phyloP scores from a whole-genome alignment of 2,797 vertebrate species.

The Pantherophis alleghaniensis region DNA sequence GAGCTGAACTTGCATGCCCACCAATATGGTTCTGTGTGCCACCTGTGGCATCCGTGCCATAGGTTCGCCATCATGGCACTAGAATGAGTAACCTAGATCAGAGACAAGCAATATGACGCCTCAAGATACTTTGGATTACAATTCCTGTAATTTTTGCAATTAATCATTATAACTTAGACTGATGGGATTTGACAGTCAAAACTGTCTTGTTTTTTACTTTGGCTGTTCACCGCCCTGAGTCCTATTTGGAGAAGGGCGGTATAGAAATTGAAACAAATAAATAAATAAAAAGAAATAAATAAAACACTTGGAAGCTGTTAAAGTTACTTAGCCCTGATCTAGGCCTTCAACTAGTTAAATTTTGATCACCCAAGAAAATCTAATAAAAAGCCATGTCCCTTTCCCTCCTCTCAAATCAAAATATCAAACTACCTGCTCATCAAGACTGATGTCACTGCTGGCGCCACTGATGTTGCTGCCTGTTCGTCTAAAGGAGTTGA shows the following conservation, averaged over 20 bases:
- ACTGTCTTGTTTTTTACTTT: too few relatives aligned
- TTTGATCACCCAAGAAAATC: neutral
- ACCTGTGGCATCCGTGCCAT: too few relatives aligned
- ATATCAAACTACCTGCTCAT: slow-evolving; percentile 81
- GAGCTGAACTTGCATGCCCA: too few relatives aligned
- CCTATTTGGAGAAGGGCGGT: too few relatives aligned
- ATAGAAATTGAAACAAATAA: too few relatives aligned
- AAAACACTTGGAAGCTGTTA: neutral
- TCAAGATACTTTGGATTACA: neutral
- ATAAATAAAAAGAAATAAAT: too few relatives aligned
- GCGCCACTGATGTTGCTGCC: slow-evolving; percentile 92
- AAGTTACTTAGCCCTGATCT: neutral
- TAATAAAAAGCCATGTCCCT: neutral
- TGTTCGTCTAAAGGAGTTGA: slow-evolving; percentile 79
- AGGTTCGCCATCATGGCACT: too few relatives aligned
- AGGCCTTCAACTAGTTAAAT: neutral
- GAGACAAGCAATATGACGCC: neutral
- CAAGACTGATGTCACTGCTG: slow-evolving; percentile 89
- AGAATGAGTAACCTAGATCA: neutral
- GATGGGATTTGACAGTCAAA: neutral
- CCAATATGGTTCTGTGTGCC: too few relatives aligned
- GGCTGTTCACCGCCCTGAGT: too few relatives aligned
- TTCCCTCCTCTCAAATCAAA: neutral
- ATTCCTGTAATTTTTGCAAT: neutral
- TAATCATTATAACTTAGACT: neutral